A percentile compares a stretch with the other conserved stretches of the same genome.
phyloP scores from a whole-genome alignment of 2,888 invertebrate genomes.

The Cephus rjabovi region DNA sequence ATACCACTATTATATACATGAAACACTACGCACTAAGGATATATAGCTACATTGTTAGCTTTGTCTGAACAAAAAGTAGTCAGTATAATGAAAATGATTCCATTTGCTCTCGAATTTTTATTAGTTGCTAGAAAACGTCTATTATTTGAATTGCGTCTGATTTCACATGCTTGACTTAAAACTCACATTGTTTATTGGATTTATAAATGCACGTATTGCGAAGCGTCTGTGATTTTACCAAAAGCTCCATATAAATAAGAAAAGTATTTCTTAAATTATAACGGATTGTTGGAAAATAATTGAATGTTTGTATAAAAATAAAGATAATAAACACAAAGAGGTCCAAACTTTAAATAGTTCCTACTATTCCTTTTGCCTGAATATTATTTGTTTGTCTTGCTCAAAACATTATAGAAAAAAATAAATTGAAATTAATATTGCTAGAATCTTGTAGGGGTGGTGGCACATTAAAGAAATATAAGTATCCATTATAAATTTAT shows the following conservation, averaged over 20 bases:
- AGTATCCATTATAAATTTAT: slow-evolving; percentile 2
- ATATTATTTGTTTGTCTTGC: not conserved
- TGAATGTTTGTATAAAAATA: not conserved
- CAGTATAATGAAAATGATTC: not conserved
- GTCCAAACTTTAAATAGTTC: not conserved
- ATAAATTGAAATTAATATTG: slow-evolving; percentile 11
- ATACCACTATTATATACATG: not conserved
- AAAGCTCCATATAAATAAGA: not conserved
- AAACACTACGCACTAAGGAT: not conserved
- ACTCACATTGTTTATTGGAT: not conserved
- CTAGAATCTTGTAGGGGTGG: slow-evolving; percentile 10
- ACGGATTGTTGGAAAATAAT: slow-evolving; percentile 16
- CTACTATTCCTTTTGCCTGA: not conserved
- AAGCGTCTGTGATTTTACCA: slow-evolving; percentile 20
- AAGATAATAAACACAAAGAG: not conserved
- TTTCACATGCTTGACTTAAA: not conserved
- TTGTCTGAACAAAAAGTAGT: not conserved
- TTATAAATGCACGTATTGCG: not conserved
- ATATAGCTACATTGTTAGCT: not conserved
- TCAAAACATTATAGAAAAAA: not conserved
- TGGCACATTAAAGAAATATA: slow-evolving; percentile 13
- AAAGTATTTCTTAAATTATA: slow-evolving; percentile 15
- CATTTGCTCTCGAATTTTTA: too few relatives aligned
- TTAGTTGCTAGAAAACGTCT: too few relatives aligned
- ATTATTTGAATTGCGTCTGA: too few relatives aligned